Base-by-base conservation (phyloP, 1,140 invertebrate genomes). In the Neodiprion virginianus region DNA sequence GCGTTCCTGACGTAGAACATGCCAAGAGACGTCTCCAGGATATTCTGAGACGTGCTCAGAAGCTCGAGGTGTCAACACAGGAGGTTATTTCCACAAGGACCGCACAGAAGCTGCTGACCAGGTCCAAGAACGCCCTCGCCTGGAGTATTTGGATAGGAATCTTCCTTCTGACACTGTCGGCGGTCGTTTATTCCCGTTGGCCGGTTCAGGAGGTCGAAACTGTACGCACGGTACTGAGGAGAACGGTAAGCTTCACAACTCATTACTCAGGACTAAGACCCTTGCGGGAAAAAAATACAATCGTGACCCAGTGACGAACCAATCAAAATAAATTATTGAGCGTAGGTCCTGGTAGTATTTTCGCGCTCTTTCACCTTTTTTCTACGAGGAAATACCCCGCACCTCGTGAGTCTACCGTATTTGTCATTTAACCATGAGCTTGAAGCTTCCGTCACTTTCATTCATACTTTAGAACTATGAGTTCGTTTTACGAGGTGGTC, bases 181-280 rank as follows among this genome's bases (percentile, higher is more conserved):
- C 77, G 5, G 74, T 85, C 72, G 81, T 85, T 53, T 86, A 86
- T 71, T 76, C 79, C 23, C 83, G 79, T 8, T 85, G 84, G 84
- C 81, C 83, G 7, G 82, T 81, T 71, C 84, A 83, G 72, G 83
- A 85, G 67, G 82, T 81, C 69, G 85, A 86, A 53, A 85, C 84
- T 47, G 81, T 85, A 48, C 81, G 80, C 75, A 86, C 85, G 68
- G 84, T 85, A 23, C 76, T 86, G 28, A 85, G 82, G 81, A 77
- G 80, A 77, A 82, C 84, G 79, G 85, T 86, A 68, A 85, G 83
- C 79, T 50, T 49, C 28, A 40, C 28, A 40, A 40, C 28, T 40
- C 28, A 5, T 40, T 40, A 40, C 28, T 40, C 5, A 5, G 1
- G 28, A 40, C 28, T 40, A 40, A 1, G 28, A 40, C 28, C 5